Evolutionary conservation across 2,113 vertebrate species (phyloP).

Genomic region (Ploceus nigricollis): DNA sequence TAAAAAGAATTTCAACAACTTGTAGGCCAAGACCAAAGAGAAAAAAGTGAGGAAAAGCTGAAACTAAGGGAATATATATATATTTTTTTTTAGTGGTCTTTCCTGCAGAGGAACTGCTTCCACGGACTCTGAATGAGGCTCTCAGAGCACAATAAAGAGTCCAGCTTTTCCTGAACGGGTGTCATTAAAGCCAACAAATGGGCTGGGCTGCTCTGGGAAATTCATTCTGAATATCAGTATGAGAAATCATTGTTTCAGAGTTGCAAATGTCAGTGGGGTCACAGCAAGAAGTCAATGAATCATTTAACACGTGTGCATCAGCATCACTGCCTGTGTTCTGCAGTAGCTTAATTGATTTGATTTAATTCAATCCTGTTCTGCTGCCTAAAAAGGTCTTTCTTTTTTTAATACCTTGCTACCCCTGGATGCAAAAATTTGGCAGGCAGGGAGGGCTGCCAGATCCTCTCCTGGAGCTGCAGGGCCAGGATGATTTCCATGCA

Average conservation of each 20-base stretch:
- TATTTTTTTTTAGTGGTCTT: not conserved
- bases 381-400: not conserved
- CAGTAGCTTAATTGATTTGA: not conserved
- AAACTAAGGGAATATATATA: not conserved
- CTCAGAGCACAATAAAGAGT: not conserved
- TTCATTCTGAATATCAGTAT: not conserved
- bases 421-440: not conserved
- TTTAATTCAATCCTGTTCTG: not conserved
- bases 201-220: not conserved
- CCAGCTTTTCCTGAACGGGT: not conserved
- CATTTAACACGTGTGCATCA: not conserved
- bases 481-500: not conserved
- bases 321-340: not conserved
- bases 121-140: not conserved
- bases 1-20: not conserved
- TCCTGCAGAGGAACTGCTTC: not conserved
- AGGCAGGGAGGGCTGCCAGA: not conserved
- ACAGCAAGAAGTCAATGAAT: not conserved
- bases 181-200: not conserved
- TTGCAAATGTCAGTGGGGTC: not conserved
- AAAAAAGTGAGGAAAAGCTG: not conserved
- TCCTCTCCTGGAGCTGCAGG: not conserved
- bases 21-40: not conserved
- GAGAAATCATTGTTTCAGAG: not conserved
- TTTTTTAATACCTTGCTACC: not conserved